phyloP scores from a whole-genome alignment of 2,797 vertebrate species.

The Falco columbarius region DNA sequence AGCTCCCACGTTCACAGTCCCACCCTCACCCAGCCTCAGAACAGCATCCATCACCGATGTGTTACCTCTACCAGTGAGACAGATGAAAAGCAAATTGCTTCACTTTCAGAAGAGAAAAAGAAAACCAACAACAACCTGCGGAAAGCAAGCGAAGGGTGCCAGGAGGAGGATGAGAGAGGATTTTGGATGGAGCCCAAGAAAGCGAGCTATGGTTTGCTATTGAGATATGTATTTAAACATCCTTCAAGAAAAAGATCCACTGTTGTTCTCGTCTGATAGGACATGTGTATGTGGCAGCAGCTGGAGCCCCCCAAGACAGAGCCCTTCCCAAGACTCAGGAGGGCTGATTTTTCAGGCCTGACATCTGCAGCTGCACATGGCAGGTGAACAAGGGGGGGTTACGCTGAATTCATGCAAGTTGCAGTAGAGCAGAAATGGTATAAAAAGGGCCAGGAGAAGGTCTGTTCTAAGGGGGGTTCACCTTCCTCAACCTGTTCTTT shows the following conservation, averaged over 20 bases:
- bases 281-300: not conserved
- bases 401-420: not conserved
- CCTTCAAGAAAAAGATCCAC: not conserved
- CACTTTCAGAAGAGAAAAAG: not conserved
- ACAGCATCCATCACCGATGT: fast-evolving
- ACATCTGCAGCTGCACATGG: not conserved
- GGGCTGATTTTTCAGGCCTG: not conserved
- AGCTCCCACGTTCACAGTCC: not conserved
- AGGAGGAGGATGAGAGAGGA: not conserved
- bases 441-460: not conserved
- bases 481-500: not conserved
- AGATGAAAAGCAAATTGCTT: not conserved
- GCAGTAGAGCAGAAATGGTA: not conserved
- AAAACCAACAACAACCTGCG: not conserved
- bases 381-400: not conserved
- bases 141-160: not conserved
- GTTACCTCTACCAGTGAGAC: not conserved
- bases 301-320: not conserved
- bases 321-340: not conserved
- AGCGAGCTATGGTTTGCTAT: not conserved
- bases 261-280: not conserved
- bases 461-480: not conserved
- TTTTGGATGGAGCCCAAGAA: not conserved
- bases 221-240: not conserved
- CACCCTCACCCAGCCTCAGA: not conserved